These are phyloP conservation scores for Pissodes strobi DNA, from an alignment of 1,140 invertebrate species.

Conservation along the genomic window DNA sequence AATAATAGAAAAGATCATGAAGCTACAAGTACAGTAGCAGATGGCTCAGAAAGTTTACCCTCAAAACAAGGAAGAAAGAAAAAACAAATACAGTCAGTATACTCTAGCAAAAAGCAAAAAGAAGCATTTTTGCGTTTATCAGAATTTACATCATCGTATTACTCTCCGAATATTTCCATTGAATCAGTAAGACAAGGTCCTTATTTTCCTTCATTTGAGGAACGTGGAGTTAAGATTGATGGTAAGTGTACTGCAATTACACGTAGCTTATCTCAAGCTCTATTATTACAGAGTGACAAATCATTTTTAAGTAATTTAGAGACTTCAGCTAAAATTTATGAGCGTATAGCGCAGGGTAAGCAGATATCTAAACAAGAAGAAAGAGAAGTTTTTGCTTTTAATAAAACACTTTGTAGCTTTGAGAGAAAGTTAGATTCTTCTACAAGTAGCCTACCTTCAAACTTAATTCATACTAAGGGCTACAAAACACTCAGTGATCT, in stretches of 20 bases:
- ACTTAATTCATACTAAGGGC: background rate
- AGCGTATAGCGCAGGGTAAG: background rate
- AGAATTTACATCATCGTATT: no score
- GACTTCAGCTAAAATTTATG: slow-evolving; percentile 1
- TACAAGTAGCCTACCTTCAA: slow-evolving; percentile 1
- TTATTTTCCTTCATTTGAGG: slow-evolving; percentile 1
- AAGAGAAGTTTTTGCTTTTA: slow-evolving; percentile 4
- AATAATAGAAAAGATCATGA: background rate
- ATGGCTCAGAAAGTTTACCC: slow-evolving; percentile 5
- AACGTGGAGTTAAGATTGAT: slow-evolving; percentile 2
- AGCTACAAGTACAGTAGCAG: slow-evolving; percentile 1
- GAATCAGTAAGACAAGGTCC: slow-evolving; percentile 3
- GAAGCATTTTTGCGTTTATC: no score
- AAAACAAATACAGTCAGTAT: background rate
- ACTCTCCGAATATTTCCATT: background rate
- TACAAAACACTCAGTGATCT: slow-evolving; percentile 1
- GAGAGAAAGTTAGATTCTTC: background rate
- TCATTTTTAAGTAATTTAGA: slow-evolving; percentile 3
- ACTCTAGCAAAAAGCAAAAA: no score
- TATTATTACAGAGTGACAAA: background rate
- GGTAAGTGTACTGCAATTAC: background rate
- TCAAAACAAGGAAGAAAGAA: background rate
- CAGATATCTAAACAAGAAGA: slow-evolving; percentile 1
- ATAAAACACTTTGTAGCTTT: background rate
- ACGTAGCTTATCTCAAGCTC: slow-evolving; percentile 1